Evolutionary conservation across 2,888 invertebrate species (phyloP).

Genomic region (Tetranychus piercei): DNA sequence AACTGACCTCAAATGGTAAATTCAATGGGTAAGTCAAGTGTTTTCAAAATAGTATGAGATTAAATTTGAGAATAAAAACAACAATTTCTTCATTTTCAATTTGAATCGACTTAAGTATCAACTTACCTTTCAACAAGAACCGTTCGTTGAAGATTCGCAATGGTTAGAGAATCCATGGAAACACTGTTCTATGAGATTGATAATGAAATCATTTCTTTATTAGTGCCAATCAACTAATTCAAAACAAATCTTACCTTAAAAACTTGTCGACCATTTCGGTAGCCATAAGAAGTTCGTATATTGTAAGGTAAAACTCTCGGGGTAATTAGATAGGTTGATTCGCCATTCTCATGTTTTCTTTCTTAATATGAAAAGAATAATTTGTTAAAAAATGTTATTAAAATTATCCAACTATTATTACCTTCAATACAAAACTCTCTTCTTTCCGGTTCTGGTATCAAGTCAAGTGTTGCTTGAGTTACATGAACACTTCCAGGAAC

Average conservation of each 20-base stretch:
- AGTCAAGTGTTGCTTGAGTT: conserved; percentile 45
- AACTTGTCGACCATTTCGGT: not conserved
- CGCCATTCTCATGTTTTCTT: conserved; percentile 8
- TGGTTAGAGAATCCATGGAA: conserved; percentile 4
- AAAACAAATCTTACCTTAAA: not conserved
- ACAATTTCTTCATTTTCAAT: not conserved
- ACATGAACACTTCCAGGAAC: conserved; percentile 72
- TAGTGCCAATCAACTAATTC: not conserved
- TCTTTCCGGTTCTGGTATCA: conserved; percentile 10
- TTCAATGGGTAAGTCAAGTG: not conserved
- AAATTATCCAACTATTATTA: not conserved
- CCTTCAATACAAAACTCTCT: conserved; percentile 19
- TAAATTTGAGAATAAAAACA: not conserved
- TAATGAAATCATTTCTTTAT: not conserved
- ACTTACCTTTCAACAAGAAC: conserved; percentile 13
- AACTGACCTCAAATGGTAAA: conserved; percentile 3
- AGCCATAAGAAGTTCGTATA: not conserved
- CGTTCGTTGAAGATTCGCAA: not conserved
- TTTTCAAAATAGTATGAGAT: not conserved
- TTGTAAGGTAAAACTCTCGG: not conserved
- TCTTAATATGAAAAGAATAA: not conserved
- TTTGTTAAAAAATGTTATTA: not conserved
- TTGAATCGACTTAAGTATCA: not conserved
- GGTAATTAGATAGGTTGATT: conserved; percentile 18
- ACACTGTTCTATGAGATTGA: conserved; percentile 10